These are phyloP conservation scores for Clarias pachynema DNA, from an alignment of 2,797 vertebrate genomes.

Conservation along the genomic window DNA sequence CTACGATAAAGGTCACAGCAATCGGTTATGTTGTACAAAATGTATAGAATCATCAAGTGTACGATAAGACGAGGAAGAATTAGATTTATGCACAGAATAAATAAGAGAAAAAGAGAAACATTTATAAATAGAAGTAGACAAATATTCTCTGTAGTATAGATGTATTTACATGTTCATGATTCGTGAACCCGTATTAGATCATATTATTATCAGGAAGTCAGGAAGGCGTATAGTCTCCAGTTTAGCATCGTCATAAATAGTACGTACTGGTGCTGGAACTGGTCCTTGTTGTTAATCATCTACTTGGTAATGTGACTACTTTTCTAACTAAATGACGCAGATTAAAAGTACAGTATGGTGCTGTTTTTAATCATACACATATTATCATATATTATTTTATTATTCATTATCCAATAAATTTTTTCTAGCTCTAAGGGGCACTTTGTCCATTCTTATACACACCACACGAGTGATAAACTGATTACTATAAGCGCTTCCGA, in stretches of 20 bases:
- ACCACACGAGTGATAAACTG: background rate
- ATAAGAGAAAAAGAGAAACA: background rate
- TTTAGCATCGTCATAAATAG: background rate
- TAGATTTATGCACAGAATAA: constrained; percentile 7
- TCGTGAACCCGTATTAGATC: background rate
- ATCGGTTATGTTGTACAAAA: background rate
- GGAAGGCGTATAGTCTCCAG: background rate
- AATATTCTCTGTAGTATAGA: background rate
- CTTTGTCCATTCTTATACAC: background rate
- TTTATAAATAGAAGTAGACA: constrained; percentile 8
- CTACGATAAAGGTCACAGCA: no score
- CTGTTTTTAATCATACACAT: background rate
- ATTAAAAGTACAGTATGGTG: background rate
- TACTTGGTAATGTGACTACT: background rate
- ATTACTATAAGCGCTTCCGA: background rate
- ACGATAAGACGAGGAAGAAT: background rate
- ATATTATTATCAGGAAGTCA: background rate
- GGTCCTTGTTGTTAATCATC: background rate
- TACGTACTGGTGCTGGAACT: background rate
- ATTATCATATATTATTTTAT: background rate
- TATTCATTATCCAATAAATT: background rate
- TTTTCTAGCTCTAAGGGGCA: background rate
- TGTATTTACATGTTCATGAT: background rate
- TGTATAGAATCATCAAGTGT: no score
- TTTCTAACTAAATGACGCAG: background rate